These are phyloP conservation scores for Drosophila bocqueti DNA, from an alignment of 1,140 invertebrate genomes.

Conservation along the genomic window DNA sequence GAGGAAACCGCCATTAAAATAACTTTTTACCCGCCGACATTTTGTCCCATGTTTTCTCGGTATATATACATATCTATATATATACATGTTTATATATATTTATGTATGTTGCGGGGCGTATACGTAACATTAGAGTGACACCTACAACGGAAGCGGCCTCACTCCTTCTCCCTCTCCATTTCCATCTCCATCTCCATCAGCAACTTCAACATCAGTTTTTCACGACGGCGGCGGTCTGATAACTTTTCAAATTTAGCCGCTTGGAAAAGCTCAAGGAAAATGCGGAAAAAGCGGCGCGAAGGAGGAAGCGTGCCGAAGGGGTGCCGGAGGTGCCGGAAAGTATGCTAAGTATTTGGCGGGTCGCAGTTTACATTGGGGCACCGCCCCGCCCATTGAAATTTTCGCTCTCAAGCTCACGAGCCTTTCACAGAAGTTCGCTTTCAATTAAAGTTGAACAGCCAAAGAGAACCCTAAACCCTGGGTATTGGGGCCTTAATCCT, in stretches of 20 bases:
- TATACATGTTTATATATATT: neutral
- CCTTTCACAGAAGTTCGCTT: constrained; percentile 36
- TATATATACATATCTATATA: neutral
- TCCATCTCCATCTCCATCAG: neutral
- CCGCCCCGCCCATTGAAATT: neutral
- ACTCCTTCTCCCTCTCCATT: neutral
- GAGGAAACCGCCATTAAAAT: constrained; percentile 67
- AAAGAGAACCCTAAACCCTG: constrained; percentile 1
- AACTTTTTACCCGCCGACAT: constrained; percentile 52
- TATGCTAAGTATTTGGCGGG: constrained; percentile 42
- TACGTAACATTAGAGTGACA: constrained; percentile 26
- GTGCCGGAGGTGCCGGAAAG: constrained; percentile 35
- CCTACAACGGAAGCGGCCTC: constrained; percentile 12
- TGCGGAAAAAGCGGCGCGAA: constrained; percentile 2
- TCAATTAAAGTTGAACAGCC: constrained; percentile 36
- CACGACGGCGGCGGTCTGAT: constrained; percentile 26
- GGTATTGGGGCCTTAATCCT: constrained; percentile 25
- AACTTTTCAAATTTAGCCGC: constrained; percentile 66
- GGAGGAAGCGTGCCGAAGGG: neutral
- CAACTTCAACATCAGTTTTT: constrained; percentile 34
- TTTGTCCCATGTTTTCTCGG: constrained; percentile 21
- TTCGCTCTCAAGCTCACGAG: constrained; percentile 6
- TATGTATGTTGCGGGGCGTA: neutral
- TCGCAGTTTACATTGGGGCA: neutral
- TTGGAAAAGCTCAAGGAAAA: constrained; percentile 30